Evolutionary conservation across 2,888 invertebrate genomes (phyloP).

Genomic region (Rhabditoides inermis): DNA sequence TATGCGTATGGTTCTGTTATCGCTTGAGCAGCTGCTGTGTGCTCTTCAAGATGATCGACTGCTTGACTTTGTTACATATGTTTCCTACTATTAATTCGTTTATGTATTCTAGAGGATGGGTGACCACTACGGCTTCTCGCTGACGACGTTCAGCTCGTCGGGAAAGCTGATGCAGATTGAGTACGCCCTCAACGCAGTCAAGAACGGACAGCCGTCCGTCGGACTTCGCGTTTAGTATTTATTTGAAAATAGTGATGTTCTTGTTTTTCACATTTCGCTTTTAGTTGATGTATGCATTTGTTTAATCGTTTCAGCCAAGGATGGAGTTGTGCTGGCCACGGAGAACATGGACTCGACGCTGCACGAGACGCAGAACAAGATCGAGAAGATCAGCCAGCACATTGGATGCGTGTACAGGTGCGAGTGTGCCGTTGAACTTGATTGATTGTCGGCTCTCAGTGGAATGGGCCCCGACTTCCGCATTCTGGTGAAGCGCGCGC

Average conservation of each 20-base stretch:
- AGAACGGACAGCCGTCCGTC: slow-evolving; percentile 94
- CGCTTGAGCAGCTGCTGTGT: too few relatives aligned
- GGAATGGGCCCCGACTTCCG: slow-evolving; percentile 62
- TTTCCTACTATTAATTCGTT: too few relatives aligned
- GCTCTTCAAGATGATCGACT: too few relatives aligned
- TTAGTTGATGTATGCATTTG: too few relatives aligned
- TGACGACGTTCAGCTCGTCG: slow-evolving; percentile 71
- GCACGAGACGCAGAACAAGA: slow-evolving; percentile 91
- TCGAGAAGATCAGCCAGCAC: slow-evolving; percentile 87
- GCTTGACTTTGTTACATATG: too few relatives aligned
- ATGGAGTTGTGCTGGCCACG: slow-evolving; percentile 95
- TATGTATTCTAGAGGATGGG: slow-evolving; percentile 34
- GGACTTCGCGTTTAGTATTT: slow-evolving; percentile 71
- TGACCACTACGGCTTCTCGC: slow-evolving; percentile 50
- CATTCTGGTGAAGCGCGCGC: slow-evolving; percentile 47
- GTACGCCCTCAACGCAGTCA: slow-evolving; percentile 96
- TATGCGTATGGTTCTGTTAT: too few relatives aligned
- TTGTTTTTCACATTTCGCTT: too few relatives aligned
- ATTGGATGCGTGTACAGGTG: slow-evolving; percentile 82
- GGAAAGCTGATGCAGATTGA: slow-evolving; percentile 99
- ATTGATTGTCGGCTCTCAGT: slow-evolving; percentile 58
- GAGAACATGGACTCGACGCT: slow-evolving; percentile 95
- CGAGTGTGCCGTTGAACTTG: neutral
- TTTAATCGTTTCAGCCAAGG: slow-evolving; percentile 76
- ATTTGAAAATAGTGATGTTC: too few relatives aligned